A percentile compares a stretch with the other conserved stretches of the same genome.
Evolutionary conservation across 2,888 invertebrate species (phyloP).

Genomic region (Vanessa cardui): DNA sequence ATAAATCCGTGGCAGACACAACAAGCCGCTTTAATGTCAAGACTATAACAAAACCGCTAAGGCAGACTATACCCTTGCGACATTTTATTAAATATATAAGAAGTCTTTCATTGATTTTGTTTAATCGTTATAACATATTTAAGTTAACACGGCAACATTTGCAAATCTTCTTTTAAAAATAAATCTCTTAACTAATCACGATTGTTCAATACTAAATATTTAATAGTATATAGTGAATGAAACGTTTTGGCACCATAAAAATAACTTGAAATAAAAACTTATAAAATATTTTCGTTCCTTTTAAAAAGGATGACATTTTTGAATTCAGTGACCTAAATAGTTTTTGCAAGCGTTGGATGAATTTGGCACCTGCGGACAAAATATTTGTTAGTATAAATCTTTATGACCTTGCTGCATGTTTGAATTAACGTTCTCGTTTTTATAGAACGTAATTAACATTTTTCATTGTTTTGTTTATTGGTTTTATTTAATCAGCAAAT

Average conservation of each 20-base stretch:
- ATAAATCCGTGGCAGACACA: constrained; percentile 70
- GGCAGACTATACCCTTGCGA: constrained; percentile 18
- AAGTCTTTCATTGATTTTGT: background rate
- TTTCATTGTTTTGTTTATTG: too few species aligned
- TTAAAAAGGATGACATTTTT: constrained; percentile 23
- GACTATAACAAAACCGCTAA: constrained; percentile 64
- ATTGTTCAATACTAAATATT: background rate
- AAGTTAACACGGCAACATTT: too few species aligned
- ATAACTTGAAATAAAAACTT: too few species aligned
- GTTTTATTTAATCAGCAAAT: too few species aligned
- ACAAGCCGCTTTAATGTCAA: constrained; percentile 71
- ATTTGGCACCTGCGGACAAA: constrained; percentile 25
- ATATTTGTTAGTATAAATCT: constrained; percentile 20
- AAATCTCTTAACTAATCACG: too few species aligned
- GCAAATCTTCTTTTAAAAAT: too few species aligned
- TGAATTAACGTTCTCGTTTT: background rate
- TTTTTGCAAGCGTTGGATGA: constrained; percentile 21
- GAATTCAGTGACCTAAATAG: constrained; percentile 31
- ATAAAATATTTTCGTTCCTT: constrained; percentile 7
- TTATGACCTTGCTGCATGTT: background rate
- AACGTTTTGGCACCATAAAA: too few species aligned
- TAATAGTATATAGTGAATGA: background rate
- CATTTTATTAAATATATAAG: constrained; percentile 2
- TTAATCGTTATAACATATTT: too few species aligned
- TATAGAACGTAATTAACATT: background rate